Conservation (phyloP, 2,113 vertebrate genomes). For the Vanacampus margaritifer region DNA sequence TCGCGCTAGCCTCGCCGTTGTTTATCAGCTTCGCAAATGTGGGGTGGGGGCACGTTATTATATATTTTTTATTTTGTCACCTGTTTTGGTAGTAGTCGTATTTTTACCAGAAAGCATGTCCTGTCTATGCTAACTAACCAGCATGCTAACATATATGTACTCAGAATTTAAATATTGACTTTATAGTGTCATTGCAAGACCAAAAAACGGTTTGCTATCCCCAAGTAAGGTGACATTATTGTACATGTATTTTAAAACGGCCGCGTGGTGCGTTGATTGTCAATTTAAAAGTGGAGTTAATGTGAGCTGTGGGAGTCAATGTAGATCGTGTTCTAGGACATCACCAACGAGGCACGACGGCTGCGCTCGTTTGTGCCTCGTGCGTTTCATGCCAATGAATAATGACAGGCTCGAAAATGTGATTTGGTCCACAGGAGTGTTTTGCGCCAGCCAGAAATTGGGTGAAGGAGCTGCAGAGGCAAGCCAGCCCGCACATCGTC, state of each 20-base stretch:
- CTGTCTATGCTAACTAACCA: conserved; percentile 9
- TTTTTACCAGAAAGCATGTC: neutral
- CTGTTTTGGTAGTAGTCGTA: neutral
- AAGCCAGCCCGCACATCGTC: conserved; percentile 98
- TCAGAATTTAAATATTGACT: too few relatives aligned
- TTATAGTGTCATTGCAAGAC: neutral
- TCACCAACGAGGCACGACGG: conserved; percentile 88
- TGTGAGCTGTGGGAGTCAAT: too few relatives aligned
- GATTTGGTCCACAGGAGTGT: conserved; percentile 79
- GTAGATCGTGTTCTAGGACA: conserved; percentile 92
- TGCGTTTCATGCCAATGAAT: too few relatives aligned
- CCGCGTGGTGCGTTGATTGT: neutral
- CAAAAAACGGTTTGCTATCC: neutral
- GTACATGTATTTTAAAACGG: neutral
- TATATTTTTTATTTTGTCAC: too few relatives aligned
- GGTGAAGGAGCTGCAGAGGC: conserved; percentile 98
- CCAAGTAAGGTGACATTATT: too few relatives aligned
- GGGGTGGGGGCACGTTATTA: too few relatives aligned
- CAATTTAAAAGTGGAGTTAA: neutral
- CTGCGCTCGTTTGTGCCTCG: too few relatives aligned
- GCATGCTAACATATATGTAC: too few relatives aligned
- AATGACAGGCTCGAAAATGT: too few relatives aligned
- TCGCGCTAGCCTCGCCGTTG: too few relatives aligned
- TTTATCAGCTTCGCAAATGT: too few relatives aligned
- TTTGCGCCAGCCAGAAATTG: conserved; percentile 98